Evolutionary conservation across 2,888 invertebrate genomes (phyloP).

Genomic region (Caenorhabditis panamensis): DNA sequence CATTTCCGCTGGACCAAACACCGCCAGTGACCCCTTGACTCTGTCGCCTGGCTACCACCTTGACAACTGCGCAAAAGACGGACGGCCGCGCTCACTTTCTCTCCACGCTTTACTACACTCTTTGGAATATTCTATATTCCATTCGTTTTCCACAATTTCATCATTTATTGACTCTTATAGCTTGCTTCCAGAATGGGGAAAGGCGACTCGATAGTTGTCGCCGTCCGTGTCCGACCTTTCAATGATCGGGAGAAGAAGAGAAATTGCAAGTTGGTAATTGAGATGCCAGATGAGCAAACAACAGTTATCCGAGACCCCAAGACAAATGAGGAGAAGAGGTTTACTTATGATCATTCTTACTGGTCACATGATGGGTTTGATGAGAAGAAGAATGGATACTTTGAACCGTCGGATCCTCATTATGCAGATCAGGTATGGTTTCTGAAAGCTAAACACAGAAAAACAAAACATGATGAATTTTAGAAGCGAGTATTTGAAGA

Average conservation of each 20-base stretch:
- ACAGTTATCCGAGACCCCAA: slow-evolving; percentile 83
- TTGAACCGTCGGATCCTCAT: slow-evolving; percentile 81
- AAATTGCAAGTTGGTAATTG: slow-evolving; percentile 83
- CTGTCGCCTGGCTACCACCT: slow-evolving; percentile 10
- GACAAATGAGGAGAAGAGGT: slow-evolving; percentile 82
- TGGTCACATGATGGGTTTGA: slow-evolving; percentile 85
- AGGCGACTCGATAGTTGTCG: slow-evolving; percentile 84
- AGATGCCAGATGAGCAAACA: slow-evolving; percentile 82
- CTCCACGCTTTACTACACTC: slow-evolving; percentile 19
- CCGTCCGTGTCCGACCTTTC: slow-evolving; percentile 84
- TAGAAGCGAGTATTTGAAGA: slow-evolving; percentile 84
- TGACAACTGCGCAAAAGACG: not conserved
- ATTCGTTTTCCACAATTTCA: slow-evolving; percentile 1
- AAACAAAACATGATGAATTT: slow-evolving; percentile 56
- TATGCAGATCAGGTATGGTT: slow-evolving; percentile 84
- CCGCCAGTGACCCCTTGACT: slow-evolving; percentile 1
- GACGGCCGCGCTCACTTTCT: not conserved
- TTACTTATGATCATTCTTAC: slow-evolving; percentile 84
- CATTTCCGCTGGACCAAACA: slow-evolving; percentile 1
- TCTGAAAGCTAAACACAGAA: not conserved
- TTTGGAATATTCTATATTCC: not conserved
- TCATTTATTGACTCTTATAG: not conserved
- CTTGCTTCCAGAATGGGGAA: slow-evolving; percentile 48
- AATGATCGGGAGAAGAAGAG: slow-evolving; percentile 84
- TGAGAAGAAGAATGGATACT: slow-evolving; percentile 83